A percentile compares a stretch with the other conserved stretches of the same genome.
Evolutionary conservation across 2,888 invertebrate genomes (phyloP).

Genomic region (Dendrolimus pini): DNA sequence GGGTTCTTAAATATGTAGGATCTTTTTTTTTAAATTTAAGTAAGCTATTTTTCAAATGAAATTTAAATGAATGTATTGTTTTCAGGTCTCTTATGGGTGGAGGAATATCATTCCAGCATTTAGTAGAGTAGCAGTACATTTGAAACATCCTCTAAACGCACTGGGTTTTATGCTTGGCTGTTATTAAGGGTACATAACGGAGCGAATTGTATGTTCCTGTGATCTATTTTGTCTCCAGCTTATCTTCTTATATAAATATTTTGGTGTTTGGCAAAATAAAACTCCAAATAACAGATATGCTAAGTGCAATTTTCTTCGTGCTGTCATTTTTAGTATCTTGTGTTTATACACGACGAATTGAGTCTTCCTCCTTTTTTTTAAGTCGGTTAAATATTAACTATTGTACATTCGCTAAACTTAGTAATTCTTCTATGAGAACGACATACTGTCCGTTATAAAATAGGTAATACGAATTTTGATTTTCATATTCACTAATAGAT

Average conservation of each 20-base stretch:
- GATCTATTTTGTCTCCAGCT: background rate
- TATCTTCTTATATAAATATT: background rate
- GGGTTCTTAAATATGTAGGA: background rate
- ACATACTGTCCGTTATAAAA: too few relatives aligned
- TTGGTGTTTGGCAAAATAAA: background rate
- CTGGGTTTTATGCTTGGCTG: background rate
- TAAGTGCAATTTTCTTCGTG: background rate
- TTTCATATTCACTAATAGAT: too few relatives aligned
- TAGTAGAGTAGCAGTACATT: background rate
- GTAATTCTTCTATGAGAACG: too few relatives aligned
- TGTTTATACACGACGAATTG: background rate
- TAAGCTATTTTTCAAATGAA: background rate
- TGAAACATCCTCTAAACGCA: background rate
- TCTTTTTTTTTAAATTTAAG: background rate
- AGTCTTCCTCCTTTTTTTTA: conserved; percentile 1
- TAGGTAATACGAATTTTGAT: too few relatives aligned
- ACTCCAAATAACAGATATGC: background rate
- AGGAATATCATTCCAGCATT: background rate
- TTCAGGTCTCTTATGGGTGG: background rate
- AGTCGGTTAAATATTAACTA: too few relatives aligned
- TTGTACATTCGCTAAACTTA: too few relatives aligned
- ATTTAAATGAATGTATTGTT: background rate
- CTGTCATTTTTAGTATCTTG: background rate
- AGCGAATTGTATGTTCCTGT: background rate
- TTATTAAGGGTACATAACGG: background rate